Base-by-base conservation (phyloP, 2,888 invertebrate species). In the Piscicola geometra region DNA sequence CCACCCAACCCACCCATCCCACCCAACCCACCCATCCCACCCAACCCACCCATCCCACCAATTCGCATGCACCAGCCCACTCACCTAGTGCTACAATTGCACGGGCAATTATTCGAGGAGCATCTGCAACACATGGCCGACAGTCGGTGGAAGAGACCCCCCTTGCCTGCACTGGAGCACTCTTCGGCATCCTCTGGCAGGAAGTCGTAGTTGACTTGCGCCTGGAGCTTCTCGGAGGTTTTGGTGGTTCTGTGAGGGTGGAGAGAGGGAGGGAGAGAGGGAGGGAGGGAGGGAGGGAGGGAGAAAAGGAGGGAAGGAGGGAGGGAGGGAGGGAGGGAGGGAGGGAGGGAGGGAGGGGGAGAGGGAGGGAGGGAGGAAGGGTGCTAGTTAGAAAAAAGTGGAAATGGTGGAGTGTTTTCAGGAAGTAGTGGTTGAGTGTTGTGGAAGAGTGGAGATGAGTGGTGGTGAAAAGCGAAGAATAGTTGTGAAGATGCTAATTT, bases 131-230 rank as follows among this genome's bases (percentile, higher is more conserved):
- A 72, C 1, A 41, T 30, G 25, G 30, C 64, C 15, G 64, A 9
- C 64, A 64, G 9, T n/a, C 12, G 9, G 64, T 12, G n/a, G 25
- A 9, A 64, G n/a, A 25, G 21, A 52, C 1, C 56, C 69, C n/a
- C 36, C 15, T 76, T n/a, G 0, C 72, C 78, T 5, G 72, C 50
- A 64, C 78, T 79, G 50, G 79, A 79, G 3, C 60, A 82, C 0
- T 79, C 83, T 76, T 84, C 84, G n/a, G n/a, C n/a, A n/a, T n/a
- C n/a, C n/a, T n/a, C n/a, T 78, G 84, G 83, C 76, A 84, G 79
- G 74, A 83, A 83, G 76, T 84, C 84, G 77, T 84, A 83, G 74
- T 77, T 78, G 41, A 83, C 83, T 70, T 83, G 81, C 1, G 82
- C 36, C n/a, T 72, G 72, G 1, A 72, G 81, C 78, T 83, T 84